Evolutionary conservation across 92 coral and sea anemone genomes (phyloP).

Genomic region (Montipora capitata): DNA sequence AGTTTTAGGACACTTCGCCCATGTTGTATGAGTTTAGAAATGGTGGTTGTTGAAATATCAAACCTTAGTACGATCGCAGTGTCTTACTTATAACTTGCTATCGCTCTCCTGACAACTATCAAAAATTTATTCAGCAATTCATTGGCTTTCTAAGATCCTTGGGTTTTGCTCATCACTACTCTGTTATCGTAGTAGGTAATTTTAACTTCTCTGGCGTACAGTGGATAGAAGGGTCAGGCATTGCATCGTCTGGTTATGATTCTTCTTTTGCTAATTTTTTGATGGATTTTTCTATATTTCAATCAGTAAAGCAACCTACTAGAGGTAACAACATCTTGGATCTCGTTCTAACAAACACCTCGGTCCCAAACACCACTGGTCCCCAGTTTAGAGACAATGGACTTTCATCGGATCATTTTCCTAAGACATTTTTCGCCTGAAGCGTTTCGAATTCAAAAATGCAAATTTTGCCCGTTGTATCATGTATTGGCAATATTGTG

Average conservation of each 20-base stretch:
- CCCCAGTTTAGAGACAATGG: neutral
- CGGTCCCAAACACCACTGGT: neutral
- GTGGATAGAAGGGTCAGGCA: slow-evolving; percentile 73
- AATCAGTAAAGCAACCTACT: slow-evolving; percentile 53
- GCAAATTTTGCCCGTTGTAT: no score
- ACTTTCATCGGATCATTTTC: slow-evolving; percentile 59
- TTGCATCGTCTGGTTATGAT: neutral
- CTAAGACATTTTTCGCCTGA: neutral
- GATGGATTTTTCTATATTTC: slow-evolving; percentile 31
- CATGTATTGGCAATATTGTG: no score
- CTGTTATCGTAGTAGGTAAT: slow-evolving; percentile 54
- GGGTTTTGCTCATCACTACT: slow-evolving; percentile 26
- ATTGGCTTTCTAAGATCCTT: slow-evolving; percentile 42
- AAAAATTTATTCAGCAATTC: slow-evolving; percentile 7
- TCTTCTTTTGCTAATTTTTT: neutral
- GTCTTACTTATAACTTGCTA: no score
- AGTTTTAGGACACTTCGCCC: no score
- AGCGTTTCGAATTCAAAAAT: no score
- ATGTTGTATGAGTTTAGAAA: no score
- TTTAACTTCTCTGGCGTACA: slow-evolving; percentile 65
- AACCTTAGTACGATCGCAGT: no score
- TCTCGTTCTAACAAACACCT: neutral
- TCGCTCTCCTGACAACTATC: neutral
- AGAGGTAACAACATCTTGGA: slow-evolving; percentile 43
- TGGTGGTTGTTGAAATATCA: no score